These are phyloP conservation scores for Idris sp. DNA, from an alignment of 1,140 invertebrate genomes.

Conservation along the genomic window DNA sequence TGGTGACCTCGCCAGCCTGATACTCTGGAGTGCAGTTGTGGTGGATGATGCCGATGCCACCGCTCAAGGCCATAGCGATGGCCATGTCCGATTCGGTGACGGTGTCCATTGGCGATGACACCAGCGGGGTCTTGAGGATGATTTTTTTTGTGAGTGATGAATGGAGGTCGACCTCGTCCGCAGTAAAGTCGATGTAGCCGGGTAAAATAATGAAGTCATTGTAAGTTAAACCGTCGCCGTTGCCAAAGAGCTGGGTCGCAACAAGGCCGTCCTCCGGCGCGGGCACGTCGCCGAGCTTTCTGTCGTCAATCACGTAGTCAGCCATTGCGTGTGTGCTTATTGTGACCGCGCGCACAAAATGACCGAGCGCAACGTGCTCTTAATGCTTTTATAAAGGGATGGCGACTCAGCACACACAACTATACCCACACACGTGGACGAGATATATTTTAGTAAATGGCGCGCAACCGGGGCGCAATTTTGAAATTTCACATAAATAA, in stretches of 20 bases:
- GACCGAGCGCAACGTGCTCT: slow-evolving; percentile 28
- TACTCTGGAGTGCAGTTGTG: slow-evolving; percentile 97
- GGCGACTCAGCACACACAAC: no score
- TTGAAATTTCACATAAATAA: no score
- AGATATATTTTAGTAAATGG: no score
- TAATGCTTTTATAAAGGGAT: slow-evolving; percentile 5
- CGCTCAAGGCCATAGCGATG: slow-evolving; percentile 98
- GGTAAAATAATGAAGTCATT: slow-evolving; percentile 99
- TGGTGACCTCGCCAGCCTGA: slow-evolving; percentile 97
- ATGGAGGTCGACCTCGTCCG: slow-evolving; percentile 93
- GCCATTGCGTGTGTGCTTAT: slow-evolving; percentile 1
- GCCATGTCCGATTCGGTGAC: slow-evolving; percentile 99
- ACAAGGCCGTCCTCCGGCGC: background rate
- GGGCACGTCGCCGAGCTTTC: slow-evolving; percentile 2
- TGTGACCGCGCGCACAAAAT: slow-evolving; percentile 15
- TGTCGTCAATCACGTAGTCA: slow-evolving; percentile 22
- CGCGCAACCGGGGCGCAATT: no score
- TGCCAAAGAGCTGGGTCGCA: slow-evolving; percentile 81
- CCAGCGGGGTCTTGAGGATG: slow-evolving; percentile 92
- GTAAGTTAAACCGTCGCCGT: slow-evolving; percentile 76
- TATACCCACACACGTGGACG: no score
- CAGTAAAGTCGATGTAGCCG: slow-evolving; percentile 97
- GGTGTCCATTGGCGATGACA: slow-evolving; percentile 99
- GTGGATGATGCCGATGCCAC: slow-evolving; percentile 99
- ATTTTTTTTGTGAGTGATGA: slow-evolving; percentile 95